Evolutionary conservation across 1,140 invertebrate genomes (phyloP), one percentile per base, ranked within the genome.

Genomic region (Proctacanthus coquilletti): DNA sequence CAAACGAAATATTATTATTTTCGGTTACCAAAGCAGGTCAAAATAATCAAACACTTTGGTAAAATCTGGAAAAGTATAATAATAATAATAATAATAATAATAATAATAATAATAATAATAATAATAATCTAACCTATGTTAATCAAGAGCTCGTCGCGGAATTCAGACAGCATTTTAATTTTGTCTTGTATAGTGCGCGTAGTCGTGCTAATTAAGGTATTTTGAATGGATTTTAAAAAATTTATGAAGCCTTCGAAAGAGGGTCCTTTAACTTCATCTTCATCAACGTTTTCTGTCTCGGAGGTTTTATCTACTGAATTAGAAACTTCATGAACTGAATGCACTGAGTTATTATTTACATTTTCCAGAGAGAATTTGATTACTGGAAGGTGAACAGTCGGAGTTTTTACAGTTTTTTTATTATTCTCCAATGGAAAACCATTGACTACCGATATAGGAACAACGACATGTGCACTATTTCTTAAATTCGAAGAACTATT

Each of bases 141-240:
- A 17, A 52, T 48, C 38, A 74, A 45, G 18, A 76, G 53, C 43
- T 62, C 59, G 44, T 71, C 56, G 31, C 65, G 64, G n/a, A 76
- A 48, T 21, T 64, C 49, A 35, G 66, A 60, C 14, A 76, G 53
- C 30, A 69, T 64, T 39, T 58, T 56, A n/a, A 72, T 53, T 60
- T 75, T 76, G 20, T 63, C 63, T 30, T 63, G 62, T 18, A 73
- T 56, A 20, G 54, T 61, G 23, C 63, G 52, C 6, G 62, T 58
- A 2, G 68, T 64, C 31, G 69, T 69, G 35, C 54, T 55, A 4
- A 69, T 56, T 50, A 74, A 65, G 3, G 58, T 64, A 13, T 61
- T 61, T 35, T 71, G 63, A 23, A 74, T 59, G 8, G 53, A 44
- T 47, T 64, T 68, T 3, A 72, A 44, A 34, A 69, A 61, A 18